These are phyloP conservation scores for Apodemus sylvaticus DNA, from an alignment of 2,113 vertebrate species.

Conservation along the genomic window DNA sequence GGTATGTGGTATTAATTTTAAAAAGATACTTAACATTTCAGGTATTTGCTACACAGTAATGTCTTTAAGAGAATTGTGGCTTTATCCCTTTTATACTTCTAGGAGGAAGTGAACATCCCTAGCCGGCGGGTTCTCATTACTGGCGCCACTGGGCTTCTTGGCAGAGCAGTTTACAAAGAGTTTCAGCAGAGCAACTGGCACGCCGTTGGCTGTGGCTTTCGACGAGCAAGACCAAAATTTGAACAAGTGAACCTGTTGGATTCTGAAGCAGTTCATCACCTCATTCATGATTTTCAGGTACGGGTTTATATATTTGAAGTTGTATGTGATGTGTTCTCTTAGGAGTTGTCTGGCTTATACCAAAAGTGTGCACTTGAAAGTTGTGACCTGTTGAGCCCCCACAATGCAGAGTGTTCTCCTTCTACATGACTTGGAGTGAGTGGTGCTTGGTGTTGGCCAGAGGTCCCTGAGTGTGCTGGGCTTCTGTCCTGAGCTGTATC, in stretches of 20 bases:
- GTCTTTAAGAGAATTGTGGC: not conserved
- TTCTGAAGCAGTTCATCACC: constrained; percentile 87
- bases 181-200: constrained; percentile 92
- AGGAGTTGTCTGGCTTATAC: not conserved
- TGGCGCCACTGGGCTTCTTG: constrained; percentile 95
- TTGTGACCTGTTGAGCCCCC: not conserved
- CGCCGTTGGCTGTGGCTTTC: constrained; percentile 91
- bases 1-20: not conserved
- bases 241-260: constrained; percentile 93
- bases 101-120: constrained; percentile 90
- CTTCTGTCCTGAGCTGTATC: not conserved
- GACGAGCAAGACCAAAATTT: constrained; percentile 91
- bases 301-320: constrained; percentile 15
- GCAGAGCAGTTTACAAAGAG: constrained; percentile 93
- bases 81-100: not conserved
- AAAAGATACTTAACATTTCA: not conserved
- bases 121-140: constrained; percentile 91
- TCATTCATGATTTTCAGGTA: constrained; percentile 94
- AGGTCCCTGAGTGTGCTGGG: not conserved
- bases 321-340: not conserved
- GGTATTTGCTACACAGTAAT: not conserved
- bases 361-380: not conserved
- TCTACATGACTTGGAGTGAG: not conserved
- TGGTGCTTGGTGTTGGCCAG: not conserved
- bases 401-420: not conserved